Conservation (phyloP, 2,888 invertebrate genomes). For the Drosophila niveifrons region DNA sequence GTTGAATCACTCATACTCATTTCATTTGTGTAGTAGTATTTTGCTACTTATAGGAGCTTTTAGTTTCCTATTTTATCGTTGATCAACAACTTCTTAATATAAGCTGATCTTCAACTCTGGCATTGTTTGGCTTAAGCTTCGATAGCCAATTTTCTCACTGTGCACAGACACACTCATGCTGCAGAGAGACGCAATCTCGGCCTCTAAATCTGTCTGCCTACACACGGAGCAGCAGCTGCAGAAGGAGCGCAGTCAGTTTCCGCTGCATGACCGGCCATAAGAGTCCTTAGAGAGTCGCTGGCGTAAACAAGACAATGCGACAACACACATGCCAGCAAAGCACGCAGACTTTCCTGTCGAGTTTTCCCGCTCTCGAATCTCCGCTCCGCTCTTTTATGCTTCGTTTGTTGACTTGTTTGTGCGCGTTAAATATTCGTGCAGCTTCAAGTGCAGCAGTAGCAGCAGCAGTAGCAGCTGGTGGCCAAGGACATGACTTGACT, state of each 20-base stretch:
- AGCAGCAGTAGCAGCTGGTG: constrained; percentile 33
- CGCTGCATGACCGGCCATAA: constrained; percentile 54
- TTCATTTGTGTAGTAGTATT: too few species aligned
- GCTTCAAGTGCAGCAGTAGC: constrained; percentile 50
- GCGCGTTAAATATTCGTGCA: constrained; percentile 67
- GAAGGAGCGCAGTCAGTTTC: constrained; percentile 54
- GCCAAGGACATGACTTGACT: constrained; percentile 73
- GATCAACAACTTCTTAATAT: too few species aligned
- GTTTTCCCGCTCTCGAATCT: not conserved
- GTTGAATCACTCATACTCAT: not conserved
- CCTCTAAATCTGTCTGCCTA: constrained; percentile 55
- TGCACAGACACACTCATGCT: constrained; percentile 13
- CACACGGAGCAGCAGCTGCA: constrained; percentile 28
- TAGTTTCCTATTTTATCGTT: too few species aligned
- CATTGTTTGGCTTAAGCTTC: not conserved
- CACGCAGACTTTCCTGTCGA: constrained; percentile 17
- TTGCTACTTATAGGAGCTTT: too few species aligned
- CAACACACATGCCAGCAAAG: constrained; percentile 33
- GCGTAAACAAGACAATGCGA: constrained; percentile 74
- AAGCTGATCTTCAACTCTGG: too few species aligned
- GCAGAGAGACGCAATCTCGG: constrained; percentile 51
- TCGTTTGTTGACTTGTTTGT: constrained; percentile 55
- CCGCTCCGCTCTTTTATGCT: constrained; percentile 19
- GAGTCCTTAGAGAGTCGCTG: constrained; percentile 74
- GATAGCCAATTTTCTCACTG: not conserved